Conservation (phyloP, 2,888 invertebrate species). For the Drosophila suboccidentalis region DNA sequence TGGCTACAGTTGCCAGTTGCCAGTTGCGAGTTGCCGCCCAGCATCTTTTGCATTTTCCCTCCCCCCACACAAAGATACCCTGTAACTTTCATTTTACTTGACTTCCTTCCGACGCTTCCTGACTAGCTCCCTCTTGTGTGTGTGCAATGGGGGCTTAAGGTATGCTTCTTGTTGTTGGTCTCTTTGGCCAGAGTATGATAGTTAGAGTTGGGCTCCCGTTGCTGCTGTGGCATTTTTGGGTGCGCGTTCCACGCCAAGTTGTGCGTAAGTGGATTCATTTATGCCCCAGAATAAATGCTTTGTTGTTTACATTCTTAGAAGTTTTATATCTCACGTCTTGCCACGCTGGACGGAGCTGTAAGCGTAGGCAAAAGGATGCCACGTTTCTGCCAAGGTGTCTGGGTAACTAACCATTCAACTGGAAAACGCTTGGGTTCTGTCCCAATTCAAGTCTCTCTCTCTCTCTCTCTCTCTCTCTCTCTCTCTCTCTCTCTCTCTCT, state of each 20-base stretch:
- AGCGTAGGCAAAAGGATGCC: slow-evolving; percentile 36
- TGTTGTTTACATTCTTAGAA: slow-evolving; percentile 77
- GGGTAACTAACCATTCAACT: slow-evolving; percentile 50
- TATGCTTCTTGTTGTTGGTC: slow-evolving; percentile 35
- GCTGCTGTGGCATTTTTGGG: slow-evolving; percentile 25
- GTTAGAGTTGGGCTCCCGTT: not conserved
- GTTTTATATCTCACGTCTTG: slow-evolving; percentile 73
- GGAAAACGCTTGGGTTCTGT: slow-evolving; percentile 43
- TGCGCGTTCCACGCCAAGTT: slow-evolving; percentile 41
- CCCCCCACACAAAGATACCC: slow-evolving; percentile 30
- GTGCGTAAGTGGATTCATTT: slow-evolving; percentile 78
- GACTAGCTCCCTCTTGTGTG: slow-evolving; percentile 1
- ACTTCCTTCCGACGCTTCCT: slow-evolving; percentile 50
- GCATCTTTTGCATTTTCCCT: not conserved
- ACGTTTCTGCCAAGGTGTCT: slow-evolving; percentile 36
- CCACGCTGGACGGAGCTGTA: slow-evolving; percentile 45
- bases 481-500: not conserved
- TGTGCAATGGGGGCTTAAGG: slow-evolving; percentile 49
- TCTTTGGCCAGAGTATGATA: not conserved
- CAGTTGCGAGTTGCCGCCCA: slow-evolving; percentile 20
- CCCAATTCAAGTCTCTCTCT: slow-evolving; percentile 29
- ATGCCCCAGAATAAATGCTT: slow-evolving; percentile 72
- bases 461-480: not conserved
- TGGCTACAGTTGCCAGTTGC: slow-evolving; percentile 39
- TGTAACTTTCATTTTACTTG: slow-evolving; percentile 41